Conservation (phyloP, 2,888 invertebrate genomes). For the Morpho deidamia region DNA sequence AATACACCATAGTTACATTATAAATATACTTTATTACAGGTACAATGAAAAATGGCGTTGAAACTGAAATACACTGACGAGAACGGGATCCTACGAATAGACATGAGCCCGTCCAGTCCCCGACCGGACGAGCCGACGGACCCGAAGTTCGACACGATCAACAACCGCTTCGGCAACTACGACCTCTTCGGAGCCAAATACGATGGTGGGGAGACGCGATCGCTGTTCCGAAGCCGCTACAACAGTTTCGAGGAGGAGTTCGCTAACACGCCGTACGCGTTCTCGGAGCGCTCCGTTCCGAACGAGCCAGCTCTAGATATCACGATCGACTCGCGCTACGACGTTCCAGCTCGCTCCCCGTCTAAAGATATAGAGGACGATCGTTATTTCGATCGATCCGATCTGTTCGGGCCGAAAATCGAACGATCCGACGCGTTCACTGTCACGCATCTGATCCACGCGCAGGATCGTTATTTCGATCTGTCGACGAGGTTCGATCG, state of each 20-base stretch:
- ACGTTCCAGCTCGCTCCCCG: constrained; percentile 32
- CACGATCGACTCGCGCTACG: constrained; percentile 42
- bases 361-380: constrained; percentile 58
- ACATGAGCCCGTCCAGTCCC: constrained; percentile 54
- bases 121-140: constrained; percentile 33
- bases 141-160: constrained; percentile 64
- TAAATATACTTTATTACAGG: too few relatives aligned
- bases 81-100: constrained; percentile 66
- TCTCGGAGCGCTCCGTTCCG: constrained; percentile 53
- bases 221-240: constrained; percentile 69
- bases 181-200: constrained; percentile 67
- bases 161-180: constrained; percentile 63
- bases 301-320: constrained; percentile 49
- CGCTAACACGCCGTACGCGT: constrained; percentile 73
- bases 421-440: constrained; percentile 32
- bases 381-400: constrained; percentile 46
- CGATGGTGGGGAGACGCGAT: constrained; percentile 45
- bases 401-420: constrained; percentile 53
- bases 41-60: constrained; percentile 50
- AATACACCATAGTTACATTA: too few relatives aligned
- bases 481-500: constrained; percentile 41
- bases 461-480: constrained; percentile 68
- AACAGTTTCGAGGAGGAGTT: constrained; percentile 72
- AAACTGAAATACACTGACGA: constrained; percentile 71
- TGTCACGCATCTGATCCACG: constrained; percentile 66